Evolutionary conservation across 2,888 invertebrate species (phyloP), one percentile per base, ranked within the genome.

Genomic region (Campaea margaritaria): DNA sequence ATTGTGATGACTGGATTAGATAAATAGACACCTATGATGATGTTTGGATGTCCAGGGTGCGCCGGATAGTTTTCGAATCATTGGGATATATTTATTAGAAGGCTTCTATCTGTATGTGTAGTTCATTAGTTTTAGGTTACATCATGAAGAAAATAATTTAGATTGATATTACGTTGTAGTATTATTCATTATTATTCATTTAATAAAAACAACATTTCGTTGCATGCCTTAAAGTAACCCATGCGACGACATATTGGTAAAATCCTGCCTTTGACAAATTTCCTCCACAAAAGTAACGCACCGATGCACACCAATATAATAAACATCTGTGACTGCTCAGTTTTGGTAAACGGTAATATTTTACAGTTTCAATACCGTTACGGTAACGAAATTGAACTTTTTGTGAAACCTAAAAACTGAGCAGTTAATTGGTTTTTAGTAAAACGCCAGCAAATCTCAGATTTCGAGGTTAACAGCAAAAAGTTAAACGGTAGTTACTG

Each of bases 291-390:
- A 43, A 36, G 34, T 52, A 59, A 49, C 48, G 53, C 53, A 31
- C 47, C 39, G 44, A 41, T 38, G 49, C 44, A 31, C 58, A 48
- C n/a, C 13, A 14, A 48, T 16, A 2, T 11, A 41, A 41, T 51
- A 53, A 51, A 51, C 12, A 47, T 56, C 55, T 51, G 21, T 41
- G 43, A 52, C 47, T 60, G 34, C 38, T 50, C 50, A 52, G 50
- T 51, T 61, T 61, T 28, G 43, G 27, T 28, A 56, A 56, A 56
- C 60, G 49, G 60, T 61, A 46, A 56, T 54, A 39, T 31, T 61
- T 55, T 52, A 61, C 60, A 47, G 51, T 61, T 61, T 44, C 60
- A 61, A 52, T 56, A 55, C 60, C 60, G 60, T 61, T 61, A 56
- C 51, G 43, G 38, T 38, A 56, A 34, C 12, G 48, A 61, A 51